Conservation (phyloP, 2,797 vertebrate genomes). For the Rhinogobio ventralis region DNA sequence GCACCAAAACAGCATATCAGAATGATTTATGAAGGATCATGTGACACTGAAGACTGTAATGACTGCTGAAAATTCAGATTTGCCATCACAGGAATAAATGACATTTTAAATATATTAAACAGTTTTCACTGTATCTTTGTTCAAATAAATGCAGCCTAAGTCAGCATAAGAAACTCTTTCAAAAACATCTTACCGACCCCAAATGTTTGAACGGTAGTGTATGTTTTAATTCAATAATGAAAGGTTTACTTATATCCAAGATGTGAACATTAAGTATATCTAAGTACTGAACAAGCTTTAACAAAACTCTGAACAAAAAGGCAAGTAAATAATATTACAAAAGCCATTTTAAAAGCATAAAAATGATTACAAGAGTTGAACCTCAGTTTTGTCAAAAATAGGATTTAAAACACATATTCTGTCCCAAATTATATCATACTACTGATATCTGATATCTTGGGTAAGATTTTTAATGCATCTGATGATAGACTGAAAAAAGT, state of each 20-base stretch:
- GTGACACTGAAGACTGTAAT: background rate
- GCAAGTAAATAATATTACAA: slow-evolving; percentile 4
- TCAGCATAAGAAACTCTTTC: background rate
- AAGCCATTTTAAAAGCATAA: slow-evolving; percentile 47
- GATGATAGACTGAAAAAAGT: slow-evolving; percentile 55
- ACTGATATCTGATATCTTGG: slow-evolving; percentile 48
- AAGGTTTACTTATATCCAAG: background rate
- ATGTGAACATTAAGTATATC: background rate
- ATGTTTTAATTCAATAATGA: slow-evolving; percentile 14
- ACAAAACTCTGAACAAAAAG: background rate
- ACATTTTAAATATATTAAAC: background rate
- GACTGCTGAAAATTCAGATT: background rate
- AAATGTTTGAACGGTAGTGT: background rate
- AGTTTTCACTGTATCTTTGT: background rate
- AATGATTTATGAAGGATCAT: background rate
- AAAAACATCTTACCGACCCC: background rate
- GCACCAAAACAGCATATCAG: background rate
- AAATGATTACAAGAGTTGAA: slow-evolving; percentile 42
- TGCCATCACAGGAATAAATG: background rate
- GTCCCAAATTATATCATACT: slow-evolving; percentile 46
- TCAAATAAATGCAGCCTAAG: background rate
- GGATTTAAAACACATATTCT: slow-evolving; percentile 54
- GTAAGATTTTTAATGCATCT: slow-evolving; percentile 48
- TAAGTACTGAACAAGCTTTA: background rate
- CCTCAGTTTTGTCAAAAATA: slow-evolving; percentile 39